Evolutionary conservation across 2,113 vertebrate species (phyloP), one percentile per base, ranked within the genome.

Genomic region (Hippocampus guttulatus): DNA sequence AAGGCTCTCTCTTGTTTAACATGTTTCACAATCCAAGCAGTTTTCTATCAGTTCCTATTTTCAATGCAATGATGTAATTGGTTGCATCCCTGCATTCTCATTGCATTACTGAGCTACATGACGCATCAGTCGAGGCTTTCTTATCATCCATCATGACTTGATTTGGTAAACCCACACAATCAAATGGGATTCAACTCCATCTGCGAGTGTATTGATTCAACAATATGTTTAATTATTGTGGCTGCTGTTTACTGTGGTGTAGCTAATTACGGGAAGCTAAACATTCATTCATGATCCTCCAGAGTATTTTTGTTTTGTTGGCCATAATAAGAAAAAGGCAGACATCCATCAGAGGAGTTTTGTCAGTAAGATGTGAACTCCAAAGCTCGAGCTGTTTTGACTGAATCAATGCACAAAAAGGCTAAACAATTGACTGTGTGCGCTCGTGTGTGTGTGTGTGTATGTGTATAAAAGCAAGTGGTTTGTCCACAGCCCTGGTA

Each of bases 321-420:
- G 23, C 27, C 57, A 60, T 60, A 30, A 60, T 30, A 60, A 30
- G 27, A 30, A 60, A 60, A 27, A 30, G 15, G 15, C 30, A 33
- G 25, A 18, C 8, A 61, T 61, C 14, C 2, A 58, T 58, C 27
- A 4, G 5, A 58, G 55, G 2, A 58, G 8, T 61, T 33, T 61
- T 61, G 58, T 60, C 4, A 2, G 33, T 2, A 63, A 41, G 21
- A 57, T n/a, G n/a, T 52, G 8, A 25, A 57, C 54, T 57, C 21
- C 30, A 40, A 61, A 61, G 25, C 66, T 68, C 40, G 51, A 79
- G 41, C 41, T 40, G n/a, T 69, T 11, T 38, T 47, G 69, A 76
- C 69, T 40, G 18, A 76, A 79, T 74, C 11, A 75, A 81, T 80
- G 71, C 18, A 74, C 60, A 76, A 78, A 30, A 68, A 12, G 0